Evolutionary conservation across 23 tunicate species (phyloP).

Genomic region (Phallusia fumigata): DNA sequence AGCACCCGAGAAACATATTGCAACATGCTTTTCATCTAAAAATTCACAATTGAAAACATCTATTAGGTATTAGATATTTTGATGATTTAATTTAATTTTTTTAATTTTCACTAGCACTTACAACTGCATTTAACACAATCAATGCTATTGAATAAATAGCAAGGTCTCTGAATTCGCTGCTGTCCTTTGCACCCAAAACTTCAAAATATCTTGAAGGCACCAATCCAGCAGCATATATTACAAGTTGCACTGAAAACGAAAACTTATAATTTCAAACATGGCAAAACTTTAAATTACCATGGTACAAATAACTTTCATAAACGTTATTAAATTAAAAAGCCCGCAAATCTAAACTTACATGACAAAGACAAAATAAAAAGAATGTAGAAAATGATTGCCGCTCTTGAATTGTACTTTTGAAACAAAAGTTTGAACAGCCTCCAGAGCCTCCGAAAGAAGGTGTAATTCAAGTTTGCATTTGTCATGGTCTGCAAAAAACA

Average conservation of each 20-base stretch:
- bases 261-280: neutral
- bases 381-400: slow-evolving; percentile 52
- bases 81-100: too few relatives aligned
- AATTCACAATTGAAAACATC: neutral
- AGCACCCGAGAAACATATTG: slow-evolving; percentile 56
- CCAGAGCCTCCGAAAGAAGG: slow-evolving; percentile 59
- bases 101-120: slow-evolving; percentile 36
- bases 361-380: slow-evolving; percentile 45
- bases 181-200: slow-evolving; percentile 78
- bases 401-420: slow-evolving; percentile 51
- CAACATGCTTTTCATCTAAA: slow-evolving; percentile 81
- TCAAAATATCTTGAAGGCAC: slow-evolving; percentile 78
- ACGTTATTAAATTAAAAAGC: neutral
- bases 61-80: too few relatives aligned
- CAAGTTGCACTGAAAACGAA: slow-evolving; percentile 70
- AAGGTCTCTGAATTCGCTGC: slow-evolving; percentile 34
- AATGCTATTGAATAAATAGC: slow-evolving; percentile 63
- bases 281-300: neutral
- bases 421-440: slow-evolving; percentile 69
- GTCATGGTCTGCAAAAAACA: slow-evolving; percentile 17
- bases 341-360: slow-evolving; percentile 36
- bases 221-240: slow-evolving; percentile 92
- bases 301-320: neutral
- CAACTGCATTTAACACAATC: slow-evolving; percentile 87
- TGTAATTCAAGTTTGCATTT: slow-evolving; percentile 37